Conservation (phyloP, 2,888 invertebrate species). For the Limnephilus rhombicus region DNA sequence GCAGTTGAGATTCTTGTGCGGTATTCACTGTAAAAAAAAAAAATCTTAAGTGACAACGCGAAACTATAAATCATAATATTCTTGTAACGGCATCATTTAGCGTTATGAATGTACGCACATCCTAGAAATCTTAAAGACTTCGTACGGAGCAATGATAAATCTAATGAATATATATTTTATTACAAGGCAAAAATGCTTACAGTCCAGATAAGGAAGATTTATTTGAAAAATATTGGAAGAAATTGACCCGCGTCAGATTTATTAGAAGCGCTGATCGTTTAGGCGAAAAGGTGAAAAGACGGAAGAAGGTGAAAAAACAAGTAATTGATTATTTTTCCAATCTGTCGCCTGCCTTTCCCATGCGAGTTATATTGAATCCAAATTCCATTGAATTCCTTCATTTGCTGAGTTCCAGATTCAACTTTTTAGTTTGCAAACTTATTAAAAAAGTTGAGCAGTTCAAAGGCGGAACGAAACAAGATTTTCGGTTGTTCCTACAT, state of each 20-base stretch:
- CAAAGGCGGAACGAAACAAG: background rate
- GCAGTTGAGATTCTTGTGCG: too few relatives aligned
- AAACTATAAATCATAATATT: background rate
- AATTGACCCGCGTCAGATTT: conserved; percentile 15
- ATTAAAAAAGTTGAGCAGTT: background rate
- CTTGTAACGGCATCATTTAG: background rate
- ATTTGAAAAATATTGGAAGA: conserved; percentile 6
- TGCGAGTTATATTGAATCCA: background rate
- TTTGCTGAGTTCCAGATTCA: background rate
- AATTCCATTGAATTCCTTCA: background rate
- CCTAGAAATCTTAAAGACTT: background rate
- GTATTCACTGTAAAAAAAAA: too few relatives aligned
- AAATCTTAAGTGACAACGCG: too few relatives aligned
- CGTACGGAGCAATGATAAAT: background rate
- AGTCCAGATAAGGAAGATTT: background rate
- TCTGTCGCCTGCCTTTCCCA: background rate
- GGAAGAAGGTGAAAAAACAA: background rate
- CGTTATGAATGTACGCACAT: background rate
- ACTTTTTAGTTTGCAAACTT: background rate
- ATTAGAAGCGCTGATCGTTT: background rate
- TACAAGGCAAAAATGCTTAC: background rate
- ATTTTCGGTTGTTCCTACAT: background rate
- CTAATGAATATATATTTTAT: background rate
- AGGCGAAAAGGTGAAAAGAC: background rate
- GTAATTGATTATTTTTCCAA: conserved; percentile 10